Percentiles rank a stretch among this genome's conserved stretches.
These are phyloP conservation scores for Alectoris magna DNA, from an alignment of 2,797 vertebrate species.

Conservation along the genomic window DNA sequence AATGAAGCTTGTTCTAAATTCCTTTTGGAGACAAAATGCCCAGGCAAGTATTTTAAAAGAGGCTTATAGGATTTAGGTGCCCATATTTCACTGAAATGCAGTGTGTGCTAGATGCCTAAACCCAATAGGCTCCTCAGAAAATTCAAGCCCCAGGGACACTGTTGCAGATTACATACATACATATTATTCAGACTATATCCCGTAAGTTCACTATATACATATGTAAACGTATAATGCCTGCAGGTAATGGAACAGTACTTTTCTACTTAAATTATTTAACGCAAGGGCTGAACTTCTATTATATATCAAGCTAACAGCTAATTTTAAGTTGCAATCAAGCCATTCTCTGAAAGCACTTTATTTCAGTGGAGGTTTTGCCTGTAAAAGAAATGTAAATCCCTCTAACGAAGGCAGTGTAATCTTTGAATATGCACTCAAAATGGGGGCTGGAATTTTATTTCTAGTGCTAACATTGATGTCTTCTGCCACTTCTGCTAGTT, in stretches of 20 bases:
- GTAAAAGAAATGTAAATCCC: constrained; percentile 62
- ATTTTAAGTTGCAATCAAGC: constrained; percentile 72
- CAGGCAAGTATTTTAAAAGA: constrained; percentile 40
- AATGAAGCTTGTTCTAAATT: constrained; percentile 41
- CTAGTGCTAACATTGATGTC: constrained; percentile 40
- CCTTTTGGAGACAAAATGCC: constrained; percentile 43
- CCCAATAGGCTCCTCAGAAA: constrained; percentile 55
- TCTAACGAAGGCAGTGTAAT: constrained; percentile 58
- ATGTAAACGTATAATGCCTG: constrained; percentile 65
- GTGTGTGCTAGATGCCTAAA: constrained; percentile 47
- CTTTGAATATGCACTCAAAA: constrained; percentile 53
- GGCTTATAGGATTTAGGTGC: constrained; percentile 48
- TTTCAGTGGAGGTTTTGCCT: constrained; percentile 51
- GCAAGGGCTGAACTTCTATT: constrained; percentile 58
- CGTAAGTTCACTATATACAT: constrained; percentile 54
- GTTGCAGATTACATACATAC: constrained; percentile 35
- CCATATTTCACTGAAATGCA: constrained; percentile 43
- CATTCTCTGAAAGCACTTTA: constrained; percentile 63
- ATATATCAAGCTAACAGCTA: constrained; percentile 70
- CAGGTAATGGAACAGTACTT: constrained; percentile 66
- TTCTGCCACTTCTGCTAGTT: constrained; percentile 32
- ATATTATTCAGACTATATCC: constrained; percentile 56
- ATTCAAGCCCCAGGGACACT: constrained; percentile 46
- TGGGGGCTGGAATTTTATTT: constrained; percentile 49
- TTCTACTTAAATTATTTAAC: constrained; percentile 73